phyloP scores from a whole-genome alignment of 2,113 vertebrate species.

The Grammomys dolichurus region DNA sequence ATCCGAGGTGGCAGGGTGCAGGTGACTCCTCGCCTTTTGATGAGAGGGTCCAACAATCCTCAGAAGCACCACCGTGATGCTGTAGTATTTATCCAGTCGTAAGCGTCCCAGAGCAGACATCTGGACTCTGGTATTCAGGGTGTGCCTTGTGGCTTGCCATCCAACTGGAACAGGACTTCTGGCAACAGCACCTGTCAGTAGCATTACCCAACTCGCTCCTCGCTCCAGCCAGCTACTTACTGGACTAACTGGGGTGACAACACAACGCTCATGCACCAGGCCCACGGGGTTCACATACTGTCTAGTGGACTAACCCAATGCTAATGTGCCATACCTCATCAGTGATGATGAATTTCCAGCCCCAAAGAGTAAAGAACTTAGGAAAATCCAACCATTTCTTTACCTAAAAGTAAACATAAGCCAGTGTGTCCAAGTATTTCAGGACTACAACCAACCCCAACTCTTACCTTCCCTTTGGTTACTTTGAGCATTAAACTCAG shows the following conservation, averaged over 20 bases:
- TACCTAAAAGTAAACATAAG: background rate
- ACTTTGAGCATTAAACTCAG: background rate
- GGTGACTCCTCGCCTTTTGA: background rate
- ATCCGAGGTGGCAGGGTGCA: background rate
- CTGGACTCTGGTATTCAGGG: background rate
- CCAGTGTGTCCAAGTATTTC: background rate
- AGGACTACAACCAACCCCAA: background rate
- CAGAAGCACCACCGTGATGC: background rate
- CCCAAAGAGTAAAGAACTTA: background rate
- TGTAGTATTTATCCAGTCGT: background rate
- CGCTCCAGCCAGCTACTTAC: background rate
- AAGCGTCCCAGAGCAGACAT: conserved; percentile 21
- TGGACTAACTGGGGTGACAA: background rate
- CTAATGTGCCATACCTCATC: background rate
- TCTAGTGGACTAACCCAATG: background rate
- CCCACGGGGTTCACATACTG: background rate
- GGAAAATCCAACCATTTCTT: conserved; percentile 33
- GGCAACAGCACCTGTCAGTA: conserved; percentile 28
- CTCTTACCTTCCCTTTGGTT: background rate
- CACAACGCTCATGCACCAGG: background rate
- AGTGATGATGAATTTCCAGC: conserved; percentile 24
- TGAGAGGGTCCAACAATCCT: background rate
- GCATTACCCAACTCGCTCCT: conserved; percentile 28
- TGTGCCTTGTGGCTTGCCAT: background rate
- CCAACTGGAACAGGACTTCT: conserved; percentile 53